Evolutionary conservation across 1,140 invertebrate genomes (phyloP).

Genomic region (Vanessa atalanta): DNA sequence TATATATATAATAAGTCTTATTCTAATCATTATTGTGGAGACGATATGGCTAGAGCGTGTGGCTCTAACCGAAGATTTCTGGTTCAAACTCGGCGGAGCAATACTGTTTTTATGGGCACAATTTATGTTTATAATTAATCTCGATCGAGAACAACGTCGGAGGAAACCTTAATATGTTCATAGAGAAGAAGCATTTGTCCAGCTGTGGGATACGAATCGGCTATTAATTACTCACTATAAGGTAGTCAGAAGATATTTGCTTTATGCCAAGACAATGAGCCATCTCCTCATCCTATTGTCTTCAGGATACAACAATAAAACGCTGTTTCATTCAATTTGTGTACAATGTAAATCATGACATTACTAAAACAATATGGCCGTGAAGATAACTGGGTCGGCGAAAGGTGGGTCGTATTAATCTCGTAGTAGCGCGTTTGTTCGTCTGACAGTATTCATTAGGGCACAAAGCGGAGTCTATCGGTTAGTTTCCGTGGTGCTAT

Average conservation of each 20-base stretch:
- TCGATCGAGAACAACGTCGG: too few relatives aligned
- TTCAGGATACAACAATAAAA: conserved; percentile 8
- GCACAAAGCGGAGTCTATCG: conserved; percentile 71
- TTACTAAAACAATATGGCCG: conserved; percentile 57
- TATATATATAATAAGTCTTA: too few relatives aligned
- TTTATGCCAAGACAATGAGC: neutral
- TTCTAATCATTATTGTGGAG: too few relatives aligned
- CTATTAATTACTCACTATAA: neutral
- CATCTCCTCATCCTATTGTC: neutral
- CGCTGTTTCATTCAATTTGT: conserved; percentile 43
- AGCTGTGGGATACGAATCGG: too few relatives aligned
- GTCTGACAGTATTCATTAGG: conserved; percentile 71
- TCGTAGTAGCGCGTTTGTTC: conserved; percentile 60
- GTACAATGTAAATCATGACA: conserved; percentile 55
- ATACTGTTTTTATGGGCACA: too few relatives aligned
- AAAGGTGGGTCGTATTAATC: conserved; percentile 64
- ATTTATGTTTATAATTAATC: too few relatives aligned
- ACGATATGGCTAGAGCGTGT: too few relatives aligned
- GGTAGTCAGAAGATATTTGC: neutral
- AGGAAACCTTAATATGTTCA: too few relatives aligned
- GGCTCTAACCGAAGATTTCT: too few relatives aligned
- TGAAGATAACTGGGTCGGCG: conserved; percentile 62
- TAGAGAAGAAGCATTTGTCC: too few relatives aligned
- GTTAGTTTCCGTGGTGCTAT: conserved; percentile 61
- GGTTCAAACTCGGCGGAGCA: too few relatives aligned